Percentiles rank a stretch among this genome's conserved stretches.
These are phyloP conservation scores for Lucilia cuprina DNA, from an alignment of 1,140 invertebrate species.

Conservation along the genomic window DNA sequence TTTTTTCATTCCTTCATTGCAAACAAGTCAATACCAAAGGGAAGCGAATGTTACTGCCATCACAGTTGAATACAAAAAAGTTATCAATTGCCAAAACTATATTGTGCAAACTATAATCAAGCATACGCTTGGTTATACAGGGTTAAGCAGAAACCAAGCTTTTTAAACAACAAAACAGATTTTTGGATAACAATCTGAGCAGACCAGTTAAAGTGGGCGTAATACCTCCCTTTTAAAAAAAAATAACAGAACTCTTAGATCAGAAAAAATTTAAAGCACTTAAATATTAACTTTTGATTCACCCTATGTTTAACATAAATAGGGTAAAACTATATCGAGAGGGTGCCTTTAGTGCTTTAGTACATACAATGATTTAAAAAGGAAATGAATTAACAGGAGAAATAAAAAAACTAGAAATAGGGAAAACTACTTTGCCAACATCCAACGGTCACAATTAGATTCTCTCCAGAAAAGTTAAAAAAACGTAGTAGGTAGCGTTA, in stretches of 20 bases:
- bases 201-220: too few relatives aligned
- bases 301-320: background rate
- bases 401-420: background rate
- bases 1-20: background rate
- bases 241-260: too few relatives aligned
- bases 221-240: too few relatives aligned
- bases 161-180: too few relatives aligned
- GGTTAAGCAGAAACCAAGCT: too few relatives aligned
- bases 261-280: too few relatives aligned
- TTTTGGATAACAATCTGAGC: too few relatives aligned
- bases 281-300: background rate
- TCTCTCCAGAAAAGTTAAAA: background rate
- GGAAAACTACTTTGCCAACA: background rate
- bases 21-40: background rate
- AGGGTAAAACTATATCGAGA: background rate
- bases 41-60: background rate
- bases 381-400: background rate
- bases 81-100: conserved; percentile 15
- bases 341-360: background rate
- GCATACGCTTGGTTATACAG: background rate
- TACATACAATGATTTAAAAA: background rate
- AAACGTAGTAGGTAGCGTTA: background rate
- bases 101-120: conserved; percentile 5
- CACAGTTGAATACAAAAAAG: background rate
- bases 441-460: background rate